Evolutionary conservation across 2,888 invertebrate species (phyloP), one percentile per base, ranked within the genome.

Genomic region (Nudaria mundana): DNA sequence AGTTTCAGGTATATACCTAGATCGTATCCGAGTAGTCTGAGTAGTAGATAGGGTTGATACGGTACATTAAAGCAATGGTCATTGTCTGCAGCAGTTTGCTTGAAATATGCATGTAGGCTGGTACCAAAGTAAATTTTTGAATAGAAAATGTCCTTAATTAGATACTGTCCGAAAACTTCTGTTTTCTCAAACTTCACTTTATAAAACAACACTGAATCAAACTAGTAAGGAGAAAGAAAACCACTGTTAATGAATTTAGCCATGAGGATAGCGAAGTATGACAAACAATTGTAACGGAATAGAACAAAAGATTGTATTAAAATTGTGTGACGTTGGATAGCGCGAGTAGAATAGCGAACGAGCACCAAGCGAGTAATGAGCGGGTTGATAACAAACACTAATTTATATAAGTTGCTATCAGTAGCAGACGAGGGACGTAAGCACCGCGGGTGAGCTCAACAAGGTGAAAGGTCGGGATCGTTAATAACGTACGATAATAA

Each of bases 21-120:
- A 81, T 89, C 89, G 92, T 92, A 91, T 92, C 92, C 62, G 92
- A 92, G 66, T 92, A 92, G 76, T 92, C 92, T 37, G 92, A 92
- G 75, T 92, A 92, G 76, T 92, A 92, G 67, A 92, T 92, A 41
- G 92, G 92, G 77, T 92, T 91, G 56, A 91, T 86, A 58, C 92
- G 90, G 73, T 84, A 91, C 76, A 73, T 76, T 48, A 88, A 66
- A 48, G 73, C 71, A 73, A 88, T 86, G 63, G 78, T 86, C 89
- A 90, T 90, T 78, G 87, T 89, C 78, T 86, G 84, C 56, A 81
- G 53, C 43, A 82, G 53, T 39, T 76, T 71, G 76, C 63, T 76
- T 65, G 68, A 72, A 71, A 63, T 76, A 88, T 82, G 68, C 89
- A 90, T 90, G 84, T 87, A 89, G 80, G 61, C 70, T 68, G 50